Evolutionary conservation across 2,888 invertebrate genomes (phyloP).

Genomic region (Cynaeus angustus): DNA sequence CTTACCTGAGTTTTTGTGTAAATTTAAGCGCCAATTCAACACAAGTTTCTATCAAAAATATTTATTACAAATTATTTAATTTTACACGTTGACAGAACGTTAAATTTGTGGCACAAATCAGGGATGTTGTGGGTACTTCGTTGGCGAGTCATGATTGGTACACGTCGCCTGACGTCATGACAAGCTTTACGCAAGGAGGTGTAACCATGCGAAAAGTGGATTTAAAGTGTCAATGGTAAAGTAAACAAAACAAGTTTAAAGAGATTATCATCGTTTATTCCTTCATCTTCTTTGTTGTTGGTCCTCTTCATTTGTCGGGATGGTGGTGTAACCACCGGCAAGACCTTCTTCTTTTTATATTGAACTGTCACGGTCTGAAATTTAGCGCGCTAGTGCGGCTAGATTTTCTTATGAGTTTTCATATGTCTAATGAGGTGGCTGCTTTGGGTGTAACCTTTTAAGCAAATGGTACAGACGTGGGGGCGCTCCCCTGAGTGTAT

Average conservation of each 20-base stretch:
- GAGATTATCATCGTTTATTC: too few species aligned
- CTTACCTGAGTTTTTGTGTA: conserved; percentile 23
- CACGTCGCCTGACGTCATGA: conserved; percentile 57
- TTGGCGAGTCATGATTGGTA: conserved; percentile 65
- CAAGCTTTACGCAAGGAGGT: conserved; percentile 4
- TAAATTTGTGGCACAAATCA: conserved; percentile 40
- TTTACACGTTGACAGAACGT: conserved; percentile 56
- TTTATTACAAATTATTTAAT: conserved; percentile 9
- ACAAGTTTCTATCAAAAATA: conserved; percentile 34
- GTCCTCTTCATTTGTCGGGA: too few species aligned
- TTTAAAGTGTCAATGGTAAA: too few species aligned
- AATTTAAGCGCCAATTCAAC: conserved; percentile 8
- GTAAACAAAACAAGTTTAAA: too few species aligned
- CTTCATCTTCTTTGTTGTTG: too few species aligned
- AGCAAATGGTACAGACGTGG: conserved; percentile 73
- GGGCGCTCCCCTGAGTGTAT: conserved; percentile 77
- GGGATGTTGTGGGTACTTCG: conserved; percentile 49
- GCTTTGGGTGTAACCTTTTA: conserved; percentile 64
- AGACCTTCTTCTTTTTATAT: neutral
- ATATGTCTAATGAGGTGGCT: conserved; percentile 65
- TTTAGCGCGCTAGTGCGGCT: neutral
- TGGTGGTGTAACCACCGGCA: too few species aligned
- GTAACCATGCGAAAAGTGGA: neutral
- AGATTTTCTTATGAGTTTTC: conserved; percentile 56
- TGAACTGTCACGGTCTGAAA: neutral